Evolutionary conservation across 2,797 vertebrate species (phyloP), one percentile per base, ranked within the genome.

Genomic region (Balearica regulorum): DNA sequence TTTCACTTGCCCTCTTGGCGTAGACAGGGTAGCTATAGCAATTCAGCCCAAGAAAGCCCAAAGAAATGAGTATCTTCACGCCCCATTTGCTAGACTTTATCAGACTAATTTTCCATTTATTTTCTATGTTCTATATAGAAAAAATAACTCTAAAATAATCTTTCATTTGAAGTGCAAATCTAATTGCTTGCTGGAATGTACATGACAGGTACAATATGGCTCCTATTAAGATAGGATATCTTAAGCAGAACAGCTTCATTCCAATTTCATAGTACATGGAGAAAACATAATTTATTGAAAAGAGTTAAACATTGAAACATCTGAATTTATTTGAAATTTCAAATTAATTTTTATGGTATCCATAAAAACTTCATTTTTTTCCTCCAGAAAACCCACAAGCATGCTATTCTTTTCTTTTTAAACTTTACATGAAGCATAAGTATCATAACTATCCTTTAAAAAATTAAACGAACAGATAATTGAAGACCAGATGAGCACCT

Each of bases 161-260:
- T 64, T 31, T 46, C 26, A 39, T 44, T 48, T 54, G 86, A 76
- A 78, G 43, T 7, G 7, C 46, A 35, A 29, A 37, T 28, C 33
- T 66, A 35, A 39, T n/a, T 0, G 0, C 11, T 14, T 54, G 4
- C 46, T 39, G n/a, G 14, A 82, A 49, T 4, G 39, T 14, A 18
- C 29, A 19, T 3, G 20, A 31, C 48, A 43, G n/a, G 62, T 53
- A 16, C 26, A 57, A 43, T 7, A 26, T 6, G 7, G 21, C 22
- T 69, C 19, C 35, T 14, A 4, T 15, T 44, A 39, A 51, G 21
- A 25, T 1, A 41, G 6, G 43, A 6, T 29, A 65, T 16, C 41
- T 43, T 62, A 22, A 65, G 28, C 25, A 53, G 57, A 78, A 31
- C 43, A 54, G 46, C 33, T 62, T 57, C 17, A 46, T 64, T 77